Evolutionary conservation across 2,888 invertebrate genomes (phyloP), one percentile per base, ranked within the genome.

Genomic region (Zaprionus obscuricornis): DNA sequence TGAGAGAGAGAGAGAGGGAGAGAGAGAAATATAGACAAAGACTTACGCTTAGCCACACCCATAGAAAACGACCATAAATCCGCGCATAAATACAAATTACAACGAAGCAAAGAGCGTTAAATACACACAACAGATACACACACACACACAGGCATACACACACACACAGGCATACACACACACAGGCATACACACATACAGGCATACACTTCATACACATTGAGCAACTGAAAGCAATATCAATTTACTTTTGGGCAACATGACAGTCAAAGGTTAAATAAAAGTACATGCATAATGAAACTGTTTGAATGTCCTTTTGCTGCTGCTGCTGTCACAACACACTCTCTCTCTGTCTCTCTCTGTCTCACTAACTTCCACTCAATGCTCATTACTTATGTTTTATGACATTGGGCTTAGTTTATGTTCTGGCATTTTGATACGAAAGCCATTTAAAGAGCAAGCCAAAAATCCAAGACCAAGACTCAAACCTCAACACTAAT

Each of bases 11-110:
- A n/a, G n/a, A n/a, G n/a, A n/a, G n/a, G n/a, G n/a, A n/a, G n/a
- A n/a, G n/a, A n/a, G n/a, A n/a, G n/a, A n/a, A n/a, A n/a, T 11
- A 17, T 10, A 33, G 5, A 45, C 20, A 54, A 2, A 37, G 16
- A 29, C 45, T 8, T 47, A 51, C 22, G 11, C 24, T 8, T 24
- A 33, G 26, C 18, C 17, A 54, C 10, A 40, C 50, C 18, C 26
- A 43, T 17, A 39, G 37, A 20, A 36, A 54, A 22, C 29, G 56
- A n/a, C 57, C 66, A 83, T 79, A 83, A 78, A 79, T 75, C 76
- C 74, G 74, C 65, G 68, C 73, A 78, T 81, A 81, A 85, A 78
- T 78, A 81, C 75, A 84, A 84, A 79, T 79, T 81, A 84, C 72
- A 50, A 36, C 34, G 47, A 24, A 22, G 51, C 68, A 57, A 45